Evolutionary conservation across 2,113 vertebrate species (phyloP).

Genomic region (Oreochromis aureus): DNA sequence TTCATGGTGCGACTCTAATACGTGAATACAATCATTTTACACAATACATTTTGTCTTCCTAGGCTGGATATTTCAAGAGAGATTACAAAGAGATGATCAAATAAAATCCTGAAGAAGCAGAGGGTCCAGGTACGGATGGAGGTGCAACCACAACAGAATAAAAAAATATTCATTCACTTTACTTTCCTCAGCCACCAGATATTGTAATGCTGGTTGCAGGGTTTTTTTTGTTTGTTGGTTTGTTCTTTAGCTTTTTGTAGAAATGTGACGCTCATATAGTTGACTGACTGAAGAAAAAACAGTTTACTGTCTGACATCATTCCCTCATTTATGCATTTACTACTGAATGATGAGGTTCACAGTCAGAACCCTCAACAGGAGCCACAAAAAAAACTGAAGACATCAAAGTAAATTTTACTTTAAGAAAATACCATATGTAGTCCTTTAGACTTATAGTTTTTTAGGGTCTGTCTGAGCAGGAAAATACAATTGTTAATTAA

Average conservation of each 20-base stretch:
- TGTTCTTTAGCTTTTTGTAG: neutral
- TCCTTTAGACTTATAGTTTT: neutral
- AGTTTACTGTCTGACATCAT: neutral
- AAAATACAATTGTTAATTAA: neutral
- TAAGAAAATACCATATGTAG: neutral
- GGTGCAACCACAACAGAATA: neutral
- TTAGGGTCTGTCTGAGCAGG: neutral
- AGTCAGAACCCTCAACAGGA: neutral
- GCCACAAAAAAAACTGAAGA: neutral
- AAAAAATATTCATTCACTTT: neutral
- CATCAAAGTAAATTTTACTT: neutral
- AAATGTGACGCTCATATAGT: neutral
- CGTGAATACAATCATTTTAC: neutral
- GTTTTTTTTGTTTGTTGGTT: neutral
- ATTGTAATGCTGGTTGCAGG: neutral
- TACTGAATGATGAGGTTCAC: neutral
- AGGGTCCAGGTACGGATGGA: neutral
- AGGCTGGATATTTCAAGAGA: conserved; percentile 84
- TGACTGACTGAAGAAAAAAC: neutral
- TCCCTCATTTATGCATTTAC: neutral
- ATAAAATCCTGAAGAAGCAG: neutral
- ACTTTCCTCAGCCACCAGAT: neutral
- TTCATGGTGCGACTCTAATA: neutral
- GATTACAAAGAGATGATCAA: conserved; percentile 69
- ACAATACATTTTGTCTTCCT: neutral